These are phyloP conservation scores for Pyrgus malvae DNA, from an alignment of 2,888 invertebrate genomes.

Conservation along the genomic window DNA sequence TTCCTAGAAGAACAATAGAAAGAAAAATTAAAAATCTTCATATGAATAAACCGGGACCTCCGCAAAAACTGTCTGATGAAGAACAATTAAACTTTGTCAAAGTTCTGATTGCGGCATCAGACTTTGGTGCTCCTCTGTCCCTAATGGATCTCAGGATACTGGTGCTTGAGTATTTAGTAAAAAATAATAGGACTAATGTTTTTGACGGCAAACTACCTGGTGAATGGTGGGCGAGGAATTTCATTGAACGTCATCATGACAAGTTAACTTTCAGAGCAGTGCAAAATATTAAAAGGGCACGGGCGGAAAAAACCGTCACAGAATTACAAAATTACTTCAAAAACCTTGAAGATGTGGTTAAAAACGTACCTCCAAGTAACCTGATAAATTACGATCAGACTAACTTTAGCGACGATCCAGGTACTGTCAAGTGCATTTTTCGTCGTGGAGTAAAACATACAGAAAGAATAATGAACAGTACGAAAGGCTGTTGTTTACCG, in stretches of 20 bases:
- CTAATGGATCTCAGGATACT: conserved; percentile 27
- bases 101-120: conserved; percentile 15
- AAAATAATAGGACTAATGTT: conserved; percentile 28
- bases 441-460: conserved; percentile 30
- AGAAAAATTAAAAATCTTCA: conserved; percentile 35
- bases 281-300: conserved; percentile 31
- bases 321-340: conserved; percentile 31
- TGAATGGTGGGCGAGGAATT: conserved; percentile 27
- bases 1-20: not conserved
- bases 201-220: conserved; percentile 32
- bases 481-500: conserved; percentile 31
- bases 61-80: not conserved
- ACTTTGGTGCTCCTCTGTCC: conserved; percentile 30
- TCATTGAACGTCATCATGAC: conserved; percentile 28
- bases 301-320: conserved; percentile 26
- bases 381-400: conserved; percentile 37
- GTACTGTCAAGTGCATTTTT: conserved; percentile 29
- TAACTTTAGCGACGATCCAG: conserved; percentile 34
- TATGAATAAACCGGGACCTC: conserved; percentile 22
- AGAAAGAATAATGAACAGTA: conserved; percentile 29
- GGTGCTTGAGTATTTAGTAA: conserved; percentile 30
- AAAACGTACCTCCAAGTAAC: conserved; percentile 19
- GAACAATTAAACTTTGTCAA: conserved; percentile 16
- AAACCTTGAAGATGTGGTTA: conserved; percentile 20
- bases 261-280: conserved; percentile 28